Evolutionary conservation across 53 echinoderm and acorn worm genomes (phyloP).

Genomic region (Hippasteria phrygiana): DNA sequence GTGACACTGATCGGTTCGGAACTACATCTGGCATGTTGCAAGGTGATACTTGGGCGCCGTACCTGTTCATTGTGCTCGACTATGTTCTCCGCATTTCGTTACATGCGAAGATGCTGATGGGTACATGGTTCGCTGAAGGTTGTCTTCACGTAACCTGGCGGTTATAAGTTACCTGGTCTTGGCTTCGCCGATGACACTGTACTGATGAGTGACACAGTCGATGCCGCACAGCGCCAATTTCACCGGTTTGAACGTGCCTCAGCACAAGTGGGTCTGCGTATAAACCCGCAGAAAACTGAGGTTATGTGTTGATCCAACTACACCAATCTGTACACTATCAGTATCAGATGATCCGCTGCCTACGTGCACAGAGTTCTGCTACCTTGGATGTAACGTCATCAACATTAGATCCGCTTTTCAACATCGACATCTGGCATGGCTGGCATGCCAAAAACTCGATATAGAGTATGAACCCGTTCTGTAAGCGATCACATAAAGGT

Average conservation of each 20-base stretch:
- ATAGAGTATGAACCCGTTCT: neutral
- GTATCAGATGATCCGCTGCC: neutral
- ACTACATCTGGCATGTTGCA: too few relatives aligned
- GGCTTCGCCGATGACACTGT: neutral
- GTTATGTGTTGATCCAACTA: neutral
- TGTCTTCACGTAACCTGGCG: too few relatives aligned
- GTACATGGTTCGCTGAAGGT: too few relatives aligned
- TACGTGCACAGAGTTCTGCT: neutral
- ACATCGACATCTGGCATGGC: neutral
- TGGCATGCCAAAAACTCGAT: slow-evolving; percentile 4
- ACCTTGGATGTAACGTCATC: slow-evolving; percentile 2
- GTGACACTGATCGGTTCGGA: too few relatives aligned
- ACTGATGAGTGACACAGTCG: slow-evolving; percentile 11
- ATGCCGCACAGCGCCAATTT: too few relatives aligned
- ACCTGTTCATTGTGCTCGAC: too few relatives aligned
- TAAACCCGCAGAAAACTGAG: slow-evolving; percentile 6
- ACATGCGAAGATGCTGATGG: too few relatives aligned
- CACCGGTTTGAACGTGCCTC: too few relatives aligned
- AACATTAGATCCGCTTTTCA: neutral
- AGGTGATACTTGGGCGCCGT: too few relatives aligned
- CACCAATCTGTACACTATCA: slow-evolving; percentile 6
- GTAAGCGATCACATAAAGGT: neutral
- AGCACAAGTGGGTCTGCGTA: neutral
- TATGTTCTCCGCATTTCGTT: too few relatives aligned
- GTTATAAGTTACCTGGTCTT: too few relatives aligned